A percentile compares a stretch with the other conserved stretches of the same genome.
Evolutionary conservation across 2,797 vertebrate genomes (phyloP).

Genomic region (Bovichtus diacanthus): DNA sequence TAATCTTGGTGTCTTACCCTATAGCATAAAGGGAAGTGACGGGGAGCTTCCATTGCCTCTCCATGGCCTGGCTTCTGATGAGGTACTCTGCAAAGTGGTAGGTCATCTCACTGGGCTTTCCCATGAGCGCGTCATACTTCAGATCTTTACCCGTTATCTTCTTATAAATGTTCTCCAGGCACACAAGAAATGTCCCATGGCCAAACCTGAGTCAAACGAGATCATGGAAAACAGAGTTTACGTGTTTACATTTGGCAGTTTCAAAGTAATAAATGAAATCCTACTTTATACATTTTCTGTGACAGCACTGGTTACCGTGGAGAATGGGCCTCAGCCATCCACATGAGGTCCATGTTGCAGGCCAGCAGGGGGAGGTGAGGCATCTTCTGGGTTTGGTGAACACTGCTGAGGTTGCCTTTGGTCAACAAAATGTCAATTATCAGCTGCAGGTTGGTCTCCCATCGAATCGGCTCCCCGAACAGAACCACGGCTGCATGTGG

Average conservation of each 20-base stretch:
- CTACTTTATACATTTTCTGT: background rate
- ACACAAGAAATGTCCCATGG: conserved; percentile 93
- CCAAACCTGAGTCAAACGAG: conserved; percentile 85
- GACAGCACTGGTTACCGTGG: conserved; percentile 83
- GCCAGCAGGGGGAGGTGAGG: conserved; percentile 91
- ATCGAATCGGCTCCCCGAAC: conserved; percentile 93
- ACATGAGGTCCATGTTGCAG: conserved; percentile 97
- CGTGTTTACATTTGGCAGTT: background rate
- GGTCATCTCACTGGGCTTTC: conserved; percentile 93
- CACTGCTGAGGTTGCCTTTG: conserved; percentile 86
- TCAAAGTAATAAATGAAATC: background rate
- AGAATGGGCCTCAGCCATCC: conserved; percentile 93
- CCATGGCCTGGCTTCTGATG: conserved; percentile 86
- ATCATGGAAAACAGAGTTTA: background rate
- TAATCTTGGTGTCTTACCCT: conserved; percentile 81
- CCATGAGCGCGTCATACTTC: conserved; percentile 92
- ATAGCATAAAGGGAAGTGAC: conserved; percentile 90
- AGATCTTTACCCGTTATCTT: conserved; percentile 93
- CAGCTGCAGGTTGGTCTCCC: conserved; percentile 95
- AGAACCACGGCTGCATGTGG: conserved; percentile 86
- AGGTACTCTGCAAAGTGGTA: conserved; percentile 93
- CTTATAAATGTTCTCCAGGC: conserved; percentile 94
- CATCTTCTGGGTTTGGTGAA: conserved; percentile 74
- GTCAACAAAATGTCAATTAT: conserved; percentile 92
- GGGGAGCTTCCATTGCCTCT: conserved; percentile 84